Percentiles rank a stretch among this genome's conserved stretches.
Evolutionary conservation across 2,888 invertebrate genomes (phyloP).

Genomic region (Drosophila longiperda): DNA sequence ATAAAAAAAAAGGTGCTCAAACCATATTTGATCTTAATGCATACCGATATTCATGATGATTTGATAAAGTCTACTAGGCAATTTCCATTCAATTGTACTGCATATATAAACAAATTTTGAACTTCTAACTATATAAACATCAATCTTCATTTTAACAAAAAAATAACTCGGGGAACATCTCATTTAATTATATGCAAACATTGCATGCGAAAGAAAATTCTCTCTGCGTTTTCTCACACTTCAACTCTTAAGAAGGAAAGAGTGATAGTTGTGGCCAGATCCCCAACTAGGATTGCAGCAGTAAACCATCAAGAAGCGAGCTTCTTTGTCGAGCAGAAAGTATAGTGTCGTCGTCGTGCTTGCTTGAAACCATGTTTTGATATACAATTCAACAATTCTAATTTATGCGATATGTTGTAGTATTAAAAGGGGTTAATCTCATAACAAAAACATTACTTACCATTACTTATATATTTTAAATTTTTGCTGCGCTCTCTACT

Average conservation of each 20-base stretch:
- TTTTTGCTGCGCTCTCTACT: conserved; percentile 59
- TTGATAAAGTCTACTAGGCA: neutral
- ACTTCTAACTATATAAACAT: conserved; percentile 33
- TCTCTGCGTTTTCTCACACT: neutral
- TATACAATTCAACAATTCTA: conserved; percentile 1
- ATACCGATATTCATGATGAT: neutral
- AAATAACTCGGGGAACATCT: neutral
- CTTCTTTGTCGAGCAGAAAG: conserved; percentile 1
- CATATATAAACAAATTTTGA: neutral
- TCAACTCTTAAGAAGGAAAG: neutral
- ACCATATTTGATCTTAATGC: neutral
- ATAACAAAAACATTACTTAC: conserved; percentile 53
- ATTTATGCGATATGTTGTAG: conserved; percentile 9
- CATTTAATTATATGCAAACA: neutral
- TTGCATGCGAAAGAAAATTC: conserved; percentile 43
- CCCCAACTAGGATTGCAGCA: neutral
- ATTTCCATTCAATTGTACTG: conserved; percentile 2
- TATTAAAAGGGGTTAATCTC: conserved; percentile 37
- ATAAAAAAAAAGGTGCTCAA: neutral
- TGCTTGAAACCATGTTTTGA: conserved; percentile 6
- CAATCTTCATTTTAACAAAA: conserved; percentile 10
- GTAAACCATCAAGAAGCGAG: neutral
- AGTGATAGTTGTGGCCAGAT: neutral
- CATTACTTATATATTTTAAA: conserved; percentile 70
- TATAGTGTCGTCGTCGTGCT: conserved; percentile 27